These are phyloP conservation scores for Penaeus chinensis DNA, from an alignment of 1,140 invertebrate genomes.

Conservation along the genomic window DNA sequence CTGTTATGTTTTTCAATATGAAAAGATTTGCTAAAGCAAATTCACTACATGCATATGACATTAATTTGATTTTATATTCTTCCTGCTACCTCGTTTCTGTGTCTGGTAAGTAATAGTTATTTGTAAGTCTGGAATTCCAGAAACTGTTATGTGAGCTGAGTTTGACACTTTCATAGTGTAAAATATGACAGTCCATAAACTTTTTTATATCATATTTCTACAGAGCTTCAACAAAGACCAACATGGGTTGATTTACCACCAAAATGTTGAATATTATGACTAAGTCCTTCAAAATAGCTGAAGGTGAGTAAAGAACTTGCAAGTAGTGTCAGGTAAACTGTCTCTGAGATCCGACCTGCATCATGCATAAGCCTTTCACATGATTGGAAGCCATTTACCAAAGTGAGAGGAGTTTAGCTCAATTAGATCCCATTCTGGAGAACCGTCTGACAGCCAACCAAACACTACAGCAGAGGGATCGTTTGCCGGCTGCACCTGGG, in stretches of 20 bases:
- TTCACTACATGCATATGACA: no score
- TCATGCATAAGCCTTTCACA: constrained; percentile 18
- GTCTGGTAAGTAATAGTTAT: no score
- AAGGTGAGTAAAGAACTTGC: constrained; percentile 35
- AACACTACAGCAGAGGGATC: constrained; percentile 40
- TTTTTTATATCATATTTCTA: constrained; percentile 26
- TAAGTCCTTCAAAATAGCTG: constrained; percentile 21
- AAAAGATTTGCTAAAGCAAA: no score
- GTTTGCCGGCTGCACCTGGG: constrained; percentile 26
- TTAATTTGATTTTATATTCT: no score
- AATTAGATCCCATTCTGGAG: constrained; percentile 42
- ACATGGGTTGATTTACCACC: background rate
- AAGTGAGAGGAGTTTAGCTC: constrained; percentile 7
- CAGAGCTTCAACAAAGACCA: constrained; percentile 13
- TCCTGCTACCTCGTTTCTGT: no score
- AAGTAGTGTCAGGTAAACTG: constrained; percentile 27
- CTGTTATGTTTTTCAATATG: no score
- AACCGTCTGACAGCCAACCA: constrained; percentile 42
- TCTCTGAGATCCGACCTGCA: constrained; percentile 8
- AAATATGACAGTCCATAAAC: constrained; percentile 32
- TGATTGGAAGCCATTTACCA: constrained; percentile 35
- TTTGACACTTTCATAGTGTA: constrained; percentile 2
- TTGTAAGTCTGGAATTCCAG: no score
- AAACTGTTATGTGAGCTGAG: no score
- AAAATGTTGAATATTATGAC: constrained; percentile 21